These are phyloP conservation scores for Astyanax mexicanus DNA, from an alignment of 2,797 vertebrate genomes.

Conservation along the genomic window DNA sequence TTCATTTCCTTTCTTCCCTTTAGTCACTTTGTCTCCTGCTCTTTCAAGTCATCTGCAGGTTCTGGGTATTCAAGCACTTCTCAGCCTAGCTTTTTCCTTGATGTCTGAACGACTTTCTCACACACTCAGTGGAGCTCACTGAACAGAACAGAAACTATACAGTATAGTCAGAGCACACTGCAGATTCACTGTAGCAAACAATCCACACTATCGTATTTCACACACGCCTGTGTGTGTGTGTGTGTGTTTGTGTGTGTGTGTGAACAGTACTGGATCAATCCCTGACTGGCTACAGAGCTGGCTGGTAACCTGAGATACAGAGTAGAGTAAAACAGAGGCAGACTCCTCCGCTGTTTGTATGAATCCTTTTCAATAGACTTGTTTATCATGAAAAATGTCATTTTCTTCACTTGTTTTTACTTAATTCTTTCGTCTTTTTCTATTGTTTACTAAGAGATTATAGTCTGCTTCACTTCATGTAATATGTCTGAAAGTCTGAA, in stretches of 20 bases:
- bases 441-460: too few relatives aligned
- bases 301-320: constrained; percentile 20
- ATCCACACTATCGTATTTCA: constrained; percentile 7
- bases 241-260: not conserved
- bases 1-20: not conserved
- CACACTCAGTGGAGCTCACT: constrained; percentile 21
- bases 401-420: not conserved
- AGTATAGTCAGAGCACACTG: not conserved
- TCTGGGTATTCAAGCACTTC: not conserved
- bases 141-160: not conserved
- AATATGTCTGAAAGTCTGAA: too few relatives aligned
- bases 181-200: constrained; percentile 6
- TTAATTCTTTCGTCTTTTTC: too few relatives aligned
- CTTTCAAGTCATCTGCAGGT: not conserved
- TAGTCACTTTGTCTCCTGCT: not conserved
- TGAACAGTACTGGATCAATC: not conserved
- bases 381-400: not conserved
- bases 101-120: not conserved
- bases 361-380: not conserved
- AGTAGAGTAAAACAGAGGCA: not conserved
- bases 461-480: too few relatives aligned
- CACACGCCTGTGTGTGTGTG: not conserved
- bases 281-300: constrained; percentile 5
- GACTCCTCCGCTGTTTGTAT: not conserved
- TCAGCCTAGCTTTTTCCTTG: not conserved